Evolutionary conservation across 2,113 vertebrate genomes (phyloP).

Genomic region (Elephas maximus): DNA sequence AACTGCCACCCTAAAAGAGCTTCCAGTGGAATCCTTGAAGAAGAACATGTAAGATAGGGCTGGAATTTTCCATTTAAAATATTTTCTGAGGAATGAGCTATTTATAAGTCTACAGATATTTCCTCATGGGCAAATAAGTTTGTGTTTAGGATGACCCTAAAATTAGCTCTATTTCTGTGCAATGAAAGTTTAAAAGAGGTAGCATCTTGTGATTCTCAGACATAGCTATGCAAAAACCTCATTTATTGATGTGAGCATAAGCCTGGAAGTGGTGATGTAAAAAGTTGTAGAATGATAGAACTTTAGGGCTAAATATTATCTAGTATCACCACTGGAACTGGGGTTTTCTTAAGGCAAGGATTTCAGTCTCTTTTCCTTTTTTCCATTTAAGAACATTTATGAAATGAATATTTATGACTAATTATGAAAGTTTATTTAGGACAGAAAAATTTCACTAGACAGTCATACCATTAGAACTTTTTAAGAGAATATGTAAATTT

Average conservation of each 20-base stretch:
- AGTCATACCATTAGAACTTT: neutral
- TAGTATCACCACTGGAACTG: neutral
- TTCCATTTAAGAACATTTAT: constrained; percentile 1
- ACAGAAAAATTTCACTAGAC: constrained; percentile 32
- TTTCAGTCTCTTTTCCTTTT: constrained; percentile 12
- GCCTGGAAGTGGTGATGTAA: neutral
- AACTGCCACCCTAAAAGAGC: neutral
- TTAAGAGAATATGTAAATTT: neutral
- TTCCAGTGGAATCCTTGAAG: constrained; percentile 31
- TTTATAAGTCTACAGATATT: constrained; percentile 54
- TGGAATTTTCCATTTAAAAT: constrained; percentile 57
- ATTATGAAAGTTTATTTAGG: constrained; percentile 30
- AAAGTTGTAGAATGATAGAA: neutral
- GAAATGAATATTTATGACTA: constrained; percentile 45
- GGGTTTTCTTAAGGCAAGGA: neutral
- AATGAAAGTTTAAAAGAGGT: neutral
- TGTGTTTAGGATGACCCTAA: constrained; percentile 35
- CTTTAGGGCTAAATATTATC: neutral
- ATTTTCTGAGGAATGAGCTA: constrained; percentile 52
- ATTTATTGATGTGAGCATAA: constrained; percentile 19
- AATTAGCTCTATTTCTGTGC: constrained; percentile 49
- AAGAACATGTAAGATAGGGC: neutral
- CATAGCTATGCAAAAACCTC: neutral
- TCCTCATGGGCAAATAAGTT: constrained; percentile 36
- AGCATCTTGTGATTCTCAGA: constrained; percentile 7